phyloP scores from a whole-genome alignment of 2,797 vertebrate genomes.

The Ctenopoma kingsleyae region DNA sequence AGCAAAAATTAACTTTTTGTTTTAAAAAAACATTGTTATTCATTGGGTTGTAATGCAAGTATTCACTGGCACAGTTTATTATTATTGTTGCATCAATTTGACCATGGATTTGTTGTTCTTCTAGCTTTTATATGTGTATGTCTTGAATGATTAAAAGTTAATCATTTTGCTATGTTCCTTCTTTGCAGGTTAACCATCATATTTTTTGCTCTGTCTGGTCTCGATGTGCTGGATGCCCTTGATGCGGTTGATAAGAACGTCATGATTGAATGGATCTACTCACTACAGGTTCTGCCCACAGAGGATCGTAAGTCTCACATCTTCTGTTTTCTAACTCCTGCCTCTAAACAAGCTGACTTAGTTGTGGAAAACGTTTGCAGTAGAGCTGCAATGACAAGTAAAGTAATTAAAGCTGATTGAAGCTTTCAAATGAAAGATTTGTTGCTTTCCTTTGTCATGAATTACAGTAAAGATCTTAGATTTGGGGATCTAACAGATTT shows the following conservation, averaged over 20 bases:
- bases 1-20: no score
- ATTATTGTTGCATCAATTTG: neutral
- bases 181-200: constrained; percentile 93
- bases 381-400: no score
- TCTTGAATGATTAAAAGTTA: neutral
- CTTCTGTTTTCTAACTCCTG: neutral
- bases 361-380: neutral
- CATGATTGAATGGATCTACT: constrained; percentile 98
- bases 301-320: constrained; percentile 92
- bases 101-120: neutral
- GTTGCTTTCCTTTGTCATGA: no score
- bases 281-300: constrained; percentile 95
- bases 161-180: constrained; percentile 14
- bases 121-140: neutral
- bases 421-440: no score
- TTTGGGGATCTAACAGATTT: no score
- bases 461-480: no score
- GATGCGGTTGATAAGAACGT: constrained; percentile 91
- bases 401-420: no score
- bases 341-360: neutral
- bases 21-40: neutral
- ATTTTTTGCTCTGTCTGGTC: constrained; percentile 96
- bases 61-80: neutral
- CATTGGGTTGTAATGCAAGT: no score
- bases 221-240: constrained; percentile 96